A percentile compares a stretch with the other conserved stretches of the same genome.
Evolutionary conservation across 2,113 vertebrate genomes (phyloP).

Genomic region (Actenoides lindsayi): DNA sequence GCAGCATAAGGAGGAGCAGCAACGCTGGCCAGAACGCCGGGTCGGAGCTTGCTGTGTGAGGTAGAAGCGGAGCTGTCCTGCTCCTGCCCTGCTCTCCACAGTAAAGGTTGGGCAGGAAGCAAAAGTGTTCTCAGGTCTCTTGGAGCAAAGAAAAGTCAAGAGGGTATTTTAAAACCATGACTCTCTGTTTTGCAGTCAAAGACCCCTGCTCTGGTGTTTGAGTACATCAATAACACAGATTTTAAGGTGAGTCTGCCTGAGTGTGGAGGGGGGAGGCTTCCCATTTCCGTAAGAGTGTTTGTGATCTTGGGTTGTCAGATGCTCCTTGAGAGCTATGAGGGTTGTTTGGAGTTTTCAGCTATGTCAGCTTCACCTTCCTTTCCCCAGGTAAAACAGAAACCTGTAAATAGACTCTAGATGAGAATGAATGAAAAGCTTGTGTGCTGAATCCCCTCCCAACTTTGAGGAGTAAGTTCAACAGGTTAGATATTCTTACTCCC

Average conservation of each 20-base stretch:
- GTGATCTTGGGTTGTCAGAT: not conserved
- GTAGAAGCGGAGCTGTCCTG: fast-evolving
- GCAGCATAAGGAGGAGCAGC: fast-evolving
- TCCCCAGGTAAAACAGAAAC: not conserved
- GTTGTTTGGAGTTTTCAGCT: not conserved
- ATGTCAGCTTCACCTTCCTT: not conserved
- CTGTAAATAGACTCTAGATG: not conserved
- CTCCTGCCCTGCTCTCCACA: not conserved
- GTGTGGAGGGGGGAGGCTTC: not conserved
- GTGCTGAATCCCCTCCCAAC: not conserved
- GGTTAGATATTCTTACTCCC: not conserved
- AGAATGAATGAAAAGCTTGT: not conserved
- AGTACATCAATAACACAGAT: conserved; percentile 99
- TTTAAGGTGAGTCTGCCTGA: conserved; percentile 89
- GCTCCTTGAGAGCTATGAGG: not conserved
- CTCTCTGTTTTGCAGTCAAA: conserved; percentile 86
- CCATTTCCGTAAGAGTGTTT: not conserved
- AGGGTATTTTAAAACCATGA: conserved; percentile 1
- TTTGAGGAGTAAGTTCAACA: not conserved
- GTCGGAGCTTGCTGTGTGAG: not conserved
- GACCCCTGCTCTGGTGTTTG: conserved; percentile 98
- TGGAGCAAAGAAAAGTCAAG: not conserved
- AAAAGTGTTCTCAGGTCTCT: not conserved
- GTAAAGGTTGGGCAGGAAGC: not conserved
- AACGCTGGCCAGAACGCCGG: fast-evolving